These are phyloP conservation scores for Pipistrellus pipistrellus DNA, from an alignment of 2,797 vertebrate genomes.

Conservation along the genomic window DNA sequence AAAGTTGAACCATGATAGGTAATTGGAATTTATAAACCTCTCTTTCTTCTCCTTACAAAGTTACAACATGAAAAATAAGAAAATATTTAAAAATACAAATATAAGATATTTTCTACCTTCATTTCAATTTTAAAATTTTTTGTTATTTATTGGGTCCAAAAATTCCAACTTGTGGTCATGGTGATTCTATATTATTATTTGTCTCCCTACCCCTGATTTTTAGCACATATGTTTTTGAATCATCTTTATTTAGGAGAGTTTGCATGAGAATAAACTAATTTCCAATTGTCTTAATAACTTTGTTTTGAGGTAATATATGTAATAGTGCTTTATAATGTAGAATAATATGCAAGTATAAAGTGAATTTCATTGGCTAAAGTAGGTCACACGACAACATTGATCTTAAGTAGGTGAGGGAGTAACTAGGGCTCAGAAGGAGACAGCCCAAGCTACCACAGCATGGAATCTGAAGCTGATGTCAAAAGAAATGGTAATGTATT, in stretches of 20 bases:
- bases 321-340: neutral
- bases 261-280: neutral
- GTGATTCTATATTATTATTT: neutral
- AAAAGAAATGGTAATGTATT: neutral
- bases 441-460: neutral
- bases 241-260: neutral
- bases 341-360: neutral
- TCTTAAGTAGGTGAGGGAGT: neutral
- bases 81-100: neutral
- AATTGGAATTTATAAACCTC: neutral
- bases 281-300: neutral
- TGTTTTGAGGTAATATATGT: neutral
- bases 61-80: slow-evolving; percentile 11
- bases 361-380: neutral
- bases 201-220: neutral
- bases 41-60: neutral
- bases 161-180: neutral
- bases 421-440: neutral
- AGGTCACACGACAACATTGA: neutral
- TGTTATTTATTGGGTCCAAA: neutral
- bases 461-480: neutral
- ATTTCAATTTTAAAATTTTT: neutral
- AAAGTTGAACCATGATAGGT: neutral
- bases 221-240: neutral
- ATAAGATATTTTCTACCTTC: neutral